Evolutionary conservation across 2,113 vertebrate species (phyloP).

Genomic region (Leucopsar rothschildi): DNA sequence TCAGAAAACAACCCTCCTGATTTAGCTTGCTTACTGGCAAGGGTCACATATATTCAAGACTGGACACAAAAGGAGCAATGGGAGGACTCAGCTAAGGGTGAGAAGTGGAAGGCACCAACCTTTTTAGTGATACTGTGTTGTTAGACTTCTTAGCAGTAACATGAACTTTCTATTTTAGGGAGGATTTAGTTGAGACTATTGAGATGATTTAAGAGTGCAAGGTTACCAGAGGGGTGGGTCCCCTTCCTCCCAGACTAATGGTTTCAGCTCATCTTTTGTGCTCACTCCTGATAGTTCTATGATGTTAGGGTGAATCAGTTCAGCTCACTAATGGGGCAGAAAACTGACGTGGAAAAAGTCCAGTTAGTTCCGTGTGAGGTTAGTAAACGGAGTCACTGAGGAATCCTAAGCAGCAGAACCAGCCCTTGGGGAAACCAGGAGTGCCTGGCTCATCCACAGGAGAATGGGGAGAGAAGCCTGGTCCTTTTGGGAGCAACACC

Average conservation of each 20-base stretch:
- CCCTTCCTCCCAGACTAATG: background rate
- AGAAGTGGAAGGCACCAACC: background rate
- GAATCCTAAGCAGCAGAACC: background rate
- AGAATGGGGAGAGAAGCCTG: background rate
- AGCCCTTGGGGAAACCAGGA: background rate
- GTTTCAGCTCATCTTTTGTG: background rate
- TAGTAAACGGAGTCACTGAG: background rate
- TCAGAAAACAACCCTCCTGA: background rate
- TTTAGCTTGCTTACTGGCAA: background rate
- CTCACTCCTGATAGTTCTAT: background rate
- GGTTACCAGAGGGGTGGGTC: background rate
- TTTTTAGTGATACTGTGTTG: background rate
- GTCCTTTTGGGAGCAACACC: background rate
- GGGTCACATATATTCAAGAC: accelerated
- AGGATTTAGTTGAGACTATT: background rate
- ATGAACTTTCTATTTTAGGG: background rate
- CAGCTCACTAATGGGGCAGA: background rate
- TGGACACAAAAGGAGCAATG: background rate
- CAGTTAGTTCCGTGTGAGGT: background rate
- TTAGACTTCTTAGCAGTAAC: background rate
- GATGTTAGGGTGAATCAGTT: background rate
- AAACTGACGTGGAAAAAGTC: background rate
- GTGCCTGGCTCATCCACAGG: background rate
- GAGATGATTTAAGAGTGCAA: background rate
- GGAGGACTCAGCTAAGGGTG: background rate